These are phyloP conservation scores for Trachelus stipa DNA, from an alignment of 2,888 invertebrate species.

Conservation along the genomic window DNA sequence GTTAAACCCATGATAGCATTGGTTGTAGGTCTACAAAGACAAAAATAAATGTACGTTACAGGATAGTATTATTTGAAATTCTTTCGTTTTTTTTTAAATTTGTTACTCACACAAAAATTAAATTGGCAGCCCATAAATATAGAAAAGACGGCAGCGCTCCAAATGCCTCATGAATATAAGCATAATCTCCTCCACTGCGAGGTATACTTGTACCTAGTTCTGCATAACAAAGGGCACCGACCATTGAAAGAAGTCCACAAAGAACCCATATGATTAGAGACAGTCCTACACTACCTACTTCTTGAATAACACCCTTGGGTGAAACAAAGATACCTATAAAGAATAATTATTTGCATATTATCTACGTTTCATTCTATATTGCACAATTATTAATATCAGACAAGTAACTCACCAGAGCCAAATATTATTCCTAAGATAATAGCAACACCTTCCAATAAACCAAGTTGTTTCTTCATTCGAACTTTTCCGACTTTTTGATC, in stretches of 20 bases:
- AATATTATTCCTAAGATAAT: conserved; percentile 95
- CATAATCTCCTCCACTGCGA: conserved; percentile 97
- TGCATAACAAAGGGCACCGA: conserved; percentile 97
- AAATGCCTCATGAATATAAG: conserved; percentile 93
- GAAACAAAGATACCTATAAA: conserved; percentile 91
- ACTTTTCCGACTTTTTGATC: conserved; percentile 70
- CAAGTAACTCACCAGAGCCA: conserved; percentile 78
- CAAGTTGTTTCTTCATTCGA: conserved; percentile 89
- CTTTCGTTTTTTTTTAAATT: not conserved
- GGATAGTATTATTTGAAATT: not conserved
- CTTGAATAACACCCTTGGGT: conserved; percentile 91
- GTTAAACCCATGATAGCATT: conserved; percentile 97
- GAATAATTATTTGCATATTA: not conserved
- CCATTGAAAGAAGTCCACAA: conserved; percentile 89
- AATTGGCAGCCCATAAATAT: conserved; percentile 96
- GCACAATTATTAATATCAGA: not conserved
- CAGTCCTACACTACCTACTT: conserved; percentile 91
- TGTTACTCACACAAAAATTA: conserved; percentile 90
- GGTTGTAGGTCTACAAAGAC: conserved; percentile 82
- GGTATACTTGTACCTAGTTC: conserved; percentile 92
- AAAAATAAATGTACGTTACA: not conserved
- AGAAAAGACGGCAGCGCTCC: conserved; percentile 93
- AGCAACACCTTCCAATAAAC: conserved; percentile 90
- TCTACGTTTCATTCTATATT: not conserved
- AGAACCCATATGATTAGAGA: conserved; percentile 89